phyloP scores from a whole-genome alignment of 1,140 invertebrate genomes.

The Drosophila nikananu region DNA sequence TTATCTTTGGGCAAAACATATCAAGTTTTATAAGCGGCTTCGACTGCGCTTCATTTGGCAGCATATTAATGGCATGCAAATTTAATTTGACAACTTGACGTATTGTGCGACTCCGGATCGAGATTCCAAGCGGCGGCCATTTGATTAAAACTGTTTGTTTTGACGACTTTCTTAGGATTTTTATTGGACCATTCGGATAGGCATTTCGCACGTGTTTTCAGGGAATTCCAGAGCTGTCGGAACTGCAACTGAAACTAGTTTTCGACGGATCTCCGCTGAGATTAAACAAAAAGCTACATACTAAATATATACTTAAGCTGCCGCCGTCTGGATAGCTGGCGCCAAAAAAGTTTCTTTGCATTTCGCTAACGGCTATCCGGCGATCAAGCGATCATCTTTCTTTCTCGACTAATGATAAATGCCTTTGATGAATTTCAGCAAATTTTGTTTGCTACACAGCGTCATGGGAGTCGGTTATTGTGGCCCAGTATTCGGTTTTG shows the following conservation, averaged over 20 bases:
- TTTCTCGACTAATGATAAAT: slow-evolving; percentile 73
- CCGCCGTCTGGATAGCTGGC: slow-evolving; percentile 56
- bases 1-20: slow-evolving; percentile 45
- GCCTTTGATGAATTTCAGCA: slow-evolving; percentile 47
- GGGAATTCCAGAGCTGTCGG: slow-evolving; percentile 54
- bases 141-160: slow-evolving; percentile 51
- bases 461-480: slow-evolving; percentile 73
- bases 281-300: neutral
- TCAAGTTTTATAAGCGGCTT: slow-evolving; percentile 56
- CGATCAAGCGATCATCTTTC: slow-evolving; percentile 48
- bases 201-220: slow-evolving; percentile 57
- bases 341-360: slow-evolving; percentile 66
- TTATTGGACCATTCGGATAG: slow-evolving; percentile 37
- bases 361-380: slow-evolving; percentile 33
- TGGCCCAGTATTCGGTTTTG: slow-evolving; percentile 64
- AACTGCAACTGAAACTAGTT: slow-evolving; percentile 29
- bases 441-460: slow-evolving; percentile 70
- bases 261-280: neutral
- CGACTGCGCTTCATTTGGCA: slow-evolving; percentile 53
- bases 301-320: slow-evolving; percentile 5
- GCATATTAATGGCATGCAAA: slow-evolving; percentile 57
- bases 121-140: slow-evolving; percentile 32
- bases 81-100: slow-evolving; percentile 68
- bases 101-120: slow-evolving; percentile 36
- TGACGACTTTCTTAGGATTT: slow-evolving; percentile 65